A percentile compares a stretch with the other conserved stretches of the same genome.
Conservation (phyloP, 2,797 vertebrate species). For the Moxostoma hubbsi region DNA sequence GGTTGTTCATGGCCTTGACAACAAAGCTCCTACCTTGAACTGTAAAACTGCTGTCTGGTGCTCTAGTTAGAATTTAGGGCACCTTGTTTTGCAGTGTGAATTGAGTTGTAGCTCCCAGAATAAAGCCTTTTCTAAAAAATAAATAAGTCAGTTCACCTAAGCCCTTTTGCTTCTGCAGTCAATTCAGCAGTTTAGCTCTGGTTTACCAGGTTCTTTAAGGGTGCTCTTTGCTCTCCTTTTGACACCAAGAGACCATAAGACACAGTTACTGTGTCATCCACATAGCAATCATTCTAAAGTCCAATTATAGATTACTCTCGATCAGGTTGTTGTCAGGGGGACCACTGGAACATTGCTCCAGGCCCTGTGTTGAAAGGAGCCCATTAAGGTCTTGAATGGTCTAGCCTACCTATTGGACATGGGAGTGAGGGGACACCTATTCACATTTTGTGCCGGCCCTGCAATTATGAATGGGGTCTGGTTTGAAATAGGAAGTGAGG, state of each 20-base stretch:
- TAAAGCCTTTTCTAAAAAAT: too few species aligned
- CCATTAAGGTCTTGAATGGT: too few species aligned
- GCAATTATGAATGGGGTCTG: background rate
- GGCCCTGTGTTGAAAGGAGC: too few species aligned
- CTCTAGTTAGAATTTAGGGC: background rate
- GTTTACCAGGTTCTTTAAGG: background rate
- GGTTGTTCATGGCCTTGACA: background rate
- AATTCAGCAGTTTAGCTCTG: background rate
- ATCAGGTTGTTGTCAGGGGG: background rate
- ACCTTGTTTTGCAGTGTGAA: too few species aligned
- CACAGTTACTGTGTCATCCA: background rate
- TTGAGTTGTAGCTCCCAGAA: too few species aligned
- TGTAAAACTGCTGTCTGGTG: background rate
- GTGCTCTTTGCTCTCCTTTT: background rate
- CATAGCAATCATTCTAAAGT: background rate
- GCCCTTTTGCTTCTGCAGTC: background rate
- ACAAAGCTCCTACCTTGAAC: background rate
- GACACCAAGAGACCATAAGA: background rate
- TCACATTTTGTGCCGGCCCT: too few species aligned
- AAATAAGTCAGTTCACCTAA: background rate
- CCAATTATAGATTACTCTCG: slow-evolving; percentile 8
- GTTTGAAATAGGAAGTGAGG: background rate
- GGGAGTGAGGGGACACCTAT: too few species aligned
- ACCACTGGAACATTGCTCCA: too few species aligned
- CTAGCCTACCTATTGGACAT: too few species aligned